These are phyloP conservation scores for Xanthia icteritia DNA, from an alignment of 2,888 invertebrate genomes.

Conservation along the genomic window DNA sequence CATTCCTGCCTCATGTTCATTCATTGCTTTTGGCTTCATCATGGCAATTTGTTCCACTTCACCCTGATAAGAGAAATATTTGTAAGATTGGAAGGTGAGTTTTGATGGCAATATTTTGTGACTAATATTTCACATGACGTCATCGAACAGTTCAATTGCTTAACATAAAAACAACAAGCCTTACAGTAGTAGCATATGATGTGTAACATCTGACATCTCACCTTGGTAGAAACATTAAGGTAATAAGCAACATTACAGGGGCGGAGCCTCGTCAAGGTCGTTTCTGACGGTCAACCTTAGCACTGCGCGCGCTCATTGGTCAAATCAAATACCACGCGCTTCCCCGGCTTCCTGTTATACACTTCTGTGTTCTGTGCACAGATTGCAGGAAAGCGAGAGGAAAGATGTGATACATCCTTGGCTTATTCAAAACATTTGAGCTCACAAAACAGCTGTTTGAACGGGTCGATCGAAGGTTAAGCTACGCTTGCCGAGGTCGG, in stretches of 20 bases:
- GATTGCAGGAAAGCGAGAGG: too few species aligned
- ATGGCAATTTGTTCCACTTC: conserved; percentile 99
- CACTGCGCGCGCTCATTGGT: too few species aligned
- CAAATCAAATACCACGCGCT: too few species aligned
- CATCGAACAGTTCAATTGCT: not conserved
- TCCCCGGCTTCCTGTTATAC: too few species aligned
- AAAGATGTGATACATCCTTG: not conserved
- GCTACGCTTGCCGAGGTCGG: not conserved
- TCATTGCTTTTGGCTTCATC: conserved; percentile 98
- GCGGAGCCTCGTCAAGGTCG: too few species aligned
- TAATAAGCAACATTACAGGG: too few species aligned
- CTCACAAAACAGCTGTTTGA: not conserved
- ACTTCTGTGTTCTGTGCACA: too few species aligned
- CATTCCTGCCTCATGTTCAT: conserved; percentile 98
- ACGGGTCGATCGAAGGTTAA: not conserved
- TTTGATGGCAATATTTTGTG: not conserved
- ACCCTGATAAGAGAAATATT: conserved; percentile 91
- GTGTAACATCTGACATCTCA: too few species aligned
- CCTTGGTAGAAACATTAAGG: too few species aligned
- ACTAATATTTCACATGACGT: not conserved
- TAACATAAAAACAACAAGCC: not conserved
- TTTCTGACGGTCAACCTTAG: too few species aligned
- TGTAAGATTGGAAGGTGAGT: not conserved
- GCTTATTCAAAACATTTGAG: not conserved
- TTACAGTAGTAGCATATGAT: too few species aligned